Conservation (phyloP, 2,113 vertebrate genomes). For the Onychostoma macrolepis region DNA sequence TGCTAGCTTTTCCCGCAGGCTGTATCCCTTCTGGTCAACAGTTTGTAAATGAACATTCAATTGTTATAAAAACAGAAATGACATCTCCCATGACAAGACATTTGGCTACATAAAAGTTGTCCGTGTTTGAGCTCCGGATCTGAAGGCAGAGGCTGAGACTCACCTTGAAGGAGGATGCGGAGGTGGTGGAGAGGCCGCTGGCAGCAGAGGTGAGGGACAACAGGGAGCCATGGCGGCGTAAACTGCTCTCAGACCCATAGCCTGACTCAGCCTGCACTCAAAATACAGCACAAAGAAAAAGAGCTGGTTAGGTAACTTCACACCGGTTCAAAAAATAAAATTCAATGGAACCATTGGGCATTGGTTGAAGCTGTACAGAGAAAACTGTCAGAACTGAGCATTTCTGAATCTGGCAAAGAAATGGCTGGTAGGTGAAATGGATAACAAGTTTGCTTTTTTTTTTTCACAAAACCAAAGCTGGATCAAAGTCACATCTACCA, state of each 20-base stretch:
- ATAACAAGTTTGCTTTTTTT: neutral
- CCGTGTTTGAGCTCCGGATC: neutral
- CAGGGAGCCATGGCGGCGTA: conserved; percentile 96
- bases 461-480: neutral
- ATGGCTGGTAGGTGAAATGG: neutral
- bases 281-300: neutral
- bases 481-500: neutral
- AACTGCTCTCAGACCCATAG: conserved; percentile 94
- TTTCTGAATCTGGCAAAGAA: neutral
- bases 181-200: conserved; percentile 94
- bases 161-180: conserved; percentile 97
- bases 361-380: neutral
- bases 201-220: conserved; percentile 95
- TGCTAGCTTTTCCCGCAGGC: conserved; percentile 93
- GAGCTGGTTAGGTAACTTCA: neutral
- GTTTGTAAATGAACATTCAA: neutral
- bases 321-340: neutral
- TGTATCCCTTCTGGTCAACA: conserved; percentile 88
- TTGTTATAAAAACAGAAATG: neutral
- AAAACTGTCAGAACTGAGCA: neutral
- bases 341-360: neutral
- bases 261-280: conserved; percentile 85
- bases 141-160: conserved; percentile 40
- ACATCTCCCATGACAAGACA: neutral
- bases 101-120: neutral